Evolutionary conservation across 2,888 invertebrate genomes (phyloP).

Genomic region (Idaea biselata): DNA sequence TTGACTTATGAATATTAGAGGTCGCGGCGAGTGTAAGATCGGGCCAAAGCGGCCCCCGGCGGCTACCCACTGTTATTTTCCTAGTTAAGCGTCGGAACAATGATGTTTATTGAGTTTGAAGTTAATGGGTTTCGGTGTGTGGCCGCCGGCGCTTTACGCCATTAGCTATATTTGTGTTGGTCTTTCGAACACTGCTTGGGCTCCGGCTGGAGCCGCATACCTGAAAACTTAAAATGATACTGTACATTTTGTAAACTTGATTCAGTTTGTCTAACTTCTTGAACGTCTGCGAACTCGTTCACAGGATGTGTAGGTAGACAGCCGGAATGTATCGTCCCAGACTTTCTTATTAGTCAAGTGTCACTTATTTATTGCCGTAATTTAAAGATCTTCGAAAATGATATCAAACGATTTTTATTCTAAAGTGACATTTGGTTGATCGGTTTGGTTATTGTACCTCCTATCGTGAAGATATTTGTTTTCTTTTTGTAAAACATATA

Average conservation of each 20-base stretch:
- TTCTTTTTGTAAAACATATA: too few species aligned
- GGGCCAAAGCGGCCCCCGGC: conserved; percentile 73
- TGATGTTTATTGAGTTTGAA: conserved; percentile 76
- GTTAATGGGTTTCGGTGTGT: conserved; percentile 68
- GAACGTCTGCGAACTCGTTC: too few species aligned
- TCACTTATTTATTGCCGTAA: too few species aligned
- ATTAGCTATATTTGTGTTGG: conserved; percentile 65
- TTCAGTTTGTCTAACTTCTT: too few species aligned
- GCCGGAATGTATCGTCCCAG: too few species aligned
- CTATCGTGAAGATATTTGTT: too few species aligned
- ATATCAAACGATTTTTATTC: too few species aligned
- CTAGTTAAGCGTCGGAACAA: conserved; percentile 76
- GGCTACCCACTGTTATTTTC: conserved; percentile 64
- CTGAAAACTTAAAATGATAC: neutral
- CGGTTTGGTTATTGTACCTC: too few species aligned
- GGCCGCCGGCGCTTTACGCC: conserved; percentile 60
- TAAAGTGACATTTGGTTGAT: too few species aligned
- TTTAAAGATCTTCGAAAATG: too few species aligned
- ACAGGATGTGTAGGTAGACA: too few species aligned
- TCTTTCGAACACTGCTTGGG: conserved; percentile 13
- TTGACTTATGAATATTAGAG: conserved; percentile 82
- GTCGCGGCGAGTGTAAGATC: conserved; percentile 69
- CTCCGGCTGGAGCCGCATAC: conserved; percentile 3
- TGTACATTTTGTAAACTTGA: neutral
- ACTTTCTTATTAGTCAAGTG: too few species aligned